Conservation (phyloP, 2,797 vertebrate genomes). For the Acomys russatus region DNA sequence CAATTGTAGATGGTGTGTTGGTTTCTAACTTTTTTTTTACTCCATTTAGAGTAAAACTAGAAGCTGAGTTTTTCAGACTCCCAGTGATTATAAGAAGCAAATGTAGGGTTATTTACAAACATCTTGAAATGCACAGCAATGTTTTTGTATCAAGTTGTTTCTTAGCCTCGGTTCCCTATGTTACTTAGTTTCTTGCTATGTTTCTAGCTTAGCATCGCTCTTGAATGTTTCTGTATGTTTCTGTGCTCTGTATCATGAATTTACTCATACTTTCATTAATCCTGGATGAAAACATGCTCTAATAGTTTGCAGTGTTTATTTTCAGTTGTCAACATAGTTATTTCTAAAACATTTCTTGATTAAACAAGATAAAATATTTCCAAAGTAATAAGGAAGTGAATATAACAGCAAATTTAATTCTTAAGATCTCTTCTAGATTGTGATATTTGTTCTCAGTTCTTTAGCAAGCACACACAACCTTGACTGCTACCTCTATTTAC, state of each 20-base stretch:
- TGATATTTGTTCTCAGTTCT: background rate
- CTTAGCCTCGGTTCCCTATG: background rate
- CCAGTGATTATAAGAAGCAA: background rate
- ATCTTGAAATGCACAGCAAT: background rate
- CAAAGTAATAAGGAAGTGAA: background rate
- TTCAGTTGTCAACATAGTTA: background rate
- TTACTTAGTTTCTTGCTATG: background rate
- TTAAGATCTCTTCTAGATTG: background rate
- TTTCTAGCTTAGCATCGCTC: slow-evolving; percentile 7
- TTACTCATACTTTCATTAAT: background rate
- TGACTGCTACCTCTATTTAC: background rate
- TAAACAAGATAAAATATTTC: background rate
- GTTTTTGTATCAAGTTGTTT: background rate
- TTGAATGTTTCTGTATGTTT: background rate
- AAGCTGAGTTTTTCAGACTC: background rate
- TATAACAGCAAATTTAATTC: background rate
- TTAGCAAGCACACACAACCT: background rate
- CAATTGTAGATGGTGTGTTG: background rate
- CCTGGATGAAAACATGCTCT: background rate
- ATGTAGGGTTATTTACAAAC: background rate
- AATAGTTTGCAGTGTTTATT: background rate
- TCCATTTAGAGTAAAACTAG: background rate
- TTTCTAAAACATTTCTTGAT: background rate
- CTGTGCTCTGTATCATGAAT: background rate
- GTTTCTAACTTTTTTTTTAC: background rate